These are phyloP conservation scores for Mizuhopecten yessoensis DNA, from an alignment of 1,140 invertebrate genomes.

Conservation along the genomic window DNA sequence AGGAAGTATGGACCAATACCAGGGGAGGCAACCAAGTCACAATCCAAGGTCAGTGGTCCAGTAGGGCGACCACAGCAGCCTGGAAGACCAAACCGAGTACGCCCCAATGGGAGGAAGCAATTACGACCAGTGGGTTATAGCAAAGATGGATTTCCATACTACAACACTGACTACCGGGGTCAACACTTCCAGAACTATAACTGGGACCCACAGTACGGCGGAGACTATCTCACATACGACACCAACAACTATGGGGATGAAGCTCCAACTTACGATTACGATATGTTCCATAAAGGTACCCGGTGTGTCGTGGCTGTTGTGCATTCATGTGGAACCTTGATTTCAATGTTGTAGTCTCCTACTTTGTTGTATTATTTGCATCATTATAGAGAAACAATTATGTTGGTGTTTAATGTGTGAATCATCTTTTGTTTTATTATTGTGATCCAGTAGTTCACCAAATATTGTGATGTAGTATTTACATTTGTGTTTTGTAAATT, in stretches of 20 bases:
- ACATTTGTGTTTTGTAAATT: no score
- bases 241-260: not conserved
- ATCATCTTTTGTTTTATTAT: not conserved
- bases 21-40: conserved; percentile 3
- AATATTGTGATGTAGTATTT: not conserved
- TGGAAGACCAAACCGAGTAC: not conserved
- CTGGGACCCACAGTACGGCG: not conserved
- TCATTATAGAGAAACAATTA: not conserved
- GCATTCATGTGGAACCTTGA: not conserved
- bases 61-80: not conserved
- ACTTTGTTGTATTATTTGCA: not conserved
- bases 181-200: conserved; percentile 26
- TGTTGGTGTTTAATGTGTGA: not conserved
- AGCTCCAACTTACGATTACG: not conserved
- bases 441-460: not conserved
- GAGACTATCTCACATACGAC: not conserved
- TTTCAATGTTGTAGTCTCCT: not conserved
- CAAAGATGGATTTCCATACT: not conserved
- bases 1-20: not conserved
- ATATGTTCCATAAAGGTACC: conserved; percentile 18
- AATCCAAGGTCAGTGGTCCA: not conserved
- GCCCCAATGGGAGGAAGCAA: not conserved
- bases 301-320: not conserved
- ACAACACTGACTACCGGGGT: not conserved
- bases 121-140: not conserved